Base-by-base conservation (phyloP, 1,140 invertebrate genomes). In the Halesus radiatus region DNA sequence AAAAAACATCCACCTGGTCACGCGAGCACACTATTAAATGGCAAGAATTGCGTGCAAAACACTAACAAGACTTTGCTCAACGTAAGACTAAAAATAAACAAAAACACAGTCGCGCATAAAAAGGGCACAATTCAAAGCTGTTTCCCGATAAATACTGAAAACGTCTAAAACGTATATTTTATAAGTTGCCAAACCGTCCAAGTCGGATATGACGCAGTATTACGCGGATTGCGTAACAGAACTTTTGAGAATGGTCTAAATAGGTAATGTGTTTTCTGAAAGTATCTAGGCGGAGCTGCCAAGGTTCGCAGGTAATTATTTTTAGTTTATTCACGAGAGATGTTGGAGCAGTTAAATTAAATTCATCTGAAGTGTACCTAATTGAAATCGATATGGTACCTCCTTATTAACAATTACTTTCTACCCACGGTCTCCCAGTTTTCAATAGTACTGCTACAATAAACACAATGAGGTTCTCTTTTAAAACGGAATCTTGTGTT, bases 201-300 rank as follows among this genome's bases (percentile, higher is more conserved):
- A 29, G 62, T 10, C 62, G 62, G 62, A 66, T 32, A 16, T 66
- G 62, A 66, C 62, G 62, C 62, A 66, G 62, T 26, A 26, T 66
- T 22, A 66, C 62, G 62, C 16, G 5, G 29, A 29, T 66, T 26
- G 29, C 62, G 62, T 66, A 29, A 66, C 10, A n/a, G n/a, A 66
- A 26, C 22, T 66, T 16, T 26, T 26, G 62, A 66, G 26, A 29
- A 16, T 10, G 23, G 10, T 66, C 29, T 66, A 29, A 66, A 66
- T 66, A 29, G n/a, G 62, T 66, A 66, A 26, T 26, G 26, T 66
- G 26, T 66, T 66, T 32, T 66, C 62, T 29, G n/a, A 32, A 64
- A 66, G 62, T 66, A 32, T 66, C 29, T 26, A 66, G 23, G 23
- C 29, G 23, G n/a, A n/a, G 23, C 29, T 29, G 62, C 62, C 22